These are phyloP conservation scores for Eulemur rubriventer DNA, from an alignment of 2,797 vertebrate genomes.

Conservation along the genomic window DNA sequence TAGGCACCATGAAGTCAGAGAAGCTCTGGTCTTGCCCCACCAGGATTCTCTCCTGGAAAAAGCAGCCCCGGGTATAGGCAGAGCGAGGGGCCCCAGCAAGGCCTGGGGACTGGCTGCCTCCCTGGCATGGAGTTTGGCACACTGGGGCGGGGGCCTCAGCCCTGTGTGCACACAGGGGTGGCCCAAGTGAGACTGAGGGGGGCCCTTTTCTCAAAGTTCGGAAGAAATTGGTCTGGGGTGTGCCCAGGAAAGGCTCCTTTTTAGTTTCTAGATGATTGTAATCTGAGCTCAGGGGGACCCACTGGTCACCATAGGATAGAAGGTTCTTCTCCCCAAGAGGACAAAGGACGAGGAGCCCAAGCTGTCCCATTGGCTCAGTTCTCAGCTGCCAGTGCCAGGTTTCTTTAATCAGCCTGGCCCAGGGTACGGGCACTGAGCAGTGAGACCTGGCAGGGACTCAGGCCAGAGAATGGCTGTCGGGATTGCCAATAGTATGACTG, in stretches of 20 bases:
- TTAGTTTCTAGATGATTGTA: background rate
- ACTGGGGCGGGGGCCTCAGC: fast-evolving
- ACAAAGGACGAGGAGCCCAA: background rate
- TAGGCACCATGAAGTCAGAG: background rate
- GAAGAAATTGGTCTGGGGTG: background rate
- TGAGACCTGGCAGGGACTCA: background rate
- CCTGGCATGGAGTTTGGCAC: fast-evolving
- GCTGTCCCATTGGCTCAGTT: background rate
- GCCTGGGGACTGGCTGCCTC: fast-evolving
- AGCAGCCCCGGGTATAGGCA: background rate
- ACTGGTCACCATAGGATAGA: background rate
- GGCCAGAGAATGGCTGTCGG: background rate
- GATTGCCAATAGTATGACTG: background rate
- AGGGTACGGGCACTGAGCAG: background rate
- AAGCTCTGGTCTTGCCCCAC: background rate
- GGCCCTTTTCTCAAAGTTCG: background rate
- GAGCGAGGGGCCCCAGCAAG: background rate
- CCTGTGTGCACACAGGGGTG: fast-evolving
- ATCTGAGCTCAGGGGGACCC: background rate
- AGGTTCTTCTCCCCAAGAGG: background rate
- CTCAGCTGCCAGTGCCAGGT: background rate
- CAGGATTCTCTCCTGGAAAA: background rate
- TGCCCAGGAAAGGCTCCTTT: too few species aligned
- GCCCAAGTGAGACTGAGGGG: fast-evolving
- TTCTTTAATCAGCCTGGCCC: background rate